Conservation (phyloP, 2,888 invertebrate genomes). For the Digitonthophagus gazella region DNA sequence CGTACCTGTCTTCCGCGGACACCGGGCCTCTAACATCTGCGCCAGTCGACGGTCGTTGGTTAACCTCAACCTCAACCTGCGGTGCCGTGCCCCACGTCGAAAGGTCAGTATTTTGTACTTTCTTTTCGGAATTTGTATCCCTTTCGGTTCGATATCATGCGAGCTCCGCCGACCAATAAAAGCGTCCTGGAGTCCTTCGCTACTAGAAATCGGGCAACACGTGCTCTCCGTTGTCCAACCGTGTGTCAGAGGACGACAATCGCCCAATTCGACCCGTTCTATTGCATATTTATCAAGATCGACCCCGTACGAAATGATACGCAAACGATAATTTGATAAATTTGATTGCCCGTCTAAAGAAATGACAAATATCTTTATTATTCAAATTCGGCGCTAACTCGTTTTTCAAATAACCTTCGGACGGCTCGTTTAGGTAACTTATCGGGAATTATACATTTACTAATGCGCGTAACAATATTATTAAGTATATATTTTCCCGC, state of each 20-base stretch:
- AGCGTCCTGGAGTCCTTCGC: not conserved
- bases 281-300: not conserved
- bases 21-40: not conserved
- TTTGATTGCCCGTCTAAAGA: not conserved
- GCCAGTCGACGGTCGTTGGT: not conserved
- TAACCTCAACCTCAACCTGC: not conserved
- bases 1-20: not conserved
- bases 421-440: not conserved
- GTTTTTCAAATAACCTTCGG: not conserved
- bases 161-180: not conserved
- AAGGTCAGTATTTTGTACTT: not conserved
- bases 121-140: not conserved
- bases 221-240: not conserved
- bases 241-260: not conserved
- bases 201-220: not conserved
- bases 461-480: not conserved
- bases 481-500: not conserved
- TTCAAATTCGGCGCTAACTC: not conserved
- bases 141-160: not conserved
- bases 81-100: not conserved
- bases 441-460: not conserved
- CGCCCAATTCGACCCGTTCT: slow-evolving; percentile 10
- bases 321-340: not conserved
- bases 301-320: not conserved
- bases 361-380: not conserved